These are phyloP conservation scores for Typhlomys cinereus DNA, from an alignment of 2,113 vertebrate genomes.

Conservation along the genomic window DNA sequence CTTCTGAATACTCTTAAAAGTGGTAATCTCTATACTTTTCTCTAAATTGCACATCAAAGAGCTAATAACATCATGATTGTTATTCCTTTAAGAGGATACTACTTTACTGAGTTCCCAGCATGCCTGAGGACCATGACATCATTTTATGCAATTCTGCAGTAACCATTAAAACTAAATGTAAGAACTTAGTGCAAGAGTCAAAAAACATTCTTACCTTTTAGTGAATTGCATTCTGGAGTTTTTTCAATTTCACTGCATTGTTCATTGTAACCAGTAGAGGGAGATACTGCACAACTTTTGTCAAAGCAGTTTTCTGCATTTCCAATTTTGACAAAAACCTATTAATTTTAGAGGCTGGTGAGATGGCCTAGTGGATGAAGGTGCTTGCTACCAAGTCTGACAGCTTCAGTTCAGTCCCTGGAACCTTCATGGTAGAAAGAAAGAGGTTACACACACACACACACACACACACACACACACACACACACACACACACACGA, in stretches of 20 bases:
- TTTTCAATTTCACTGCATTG: background rate
- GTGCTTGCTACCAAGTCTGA: no score
- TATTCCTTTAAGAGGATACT: background rate
- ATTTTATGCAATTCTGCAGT: background rate
- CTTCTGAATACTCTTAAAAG: background rate
- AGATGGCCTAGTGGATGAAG: no score
- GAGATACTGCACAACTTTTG: background rate
- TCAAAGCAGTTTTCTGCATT: background rate
- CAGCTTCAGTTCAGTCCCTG: no score
- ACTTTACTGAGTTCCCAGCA: background rate
- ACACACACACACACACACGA: background rate
- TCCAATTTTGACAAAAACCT: background rate
- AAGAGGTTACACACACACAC: no score
- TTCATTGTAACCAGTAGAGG: slow-evolving; percentile 64
- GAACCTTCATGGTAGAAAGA: no score
- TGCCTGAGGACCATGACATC: background rate
- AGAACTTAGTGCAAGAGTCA: background rate
- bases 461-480: no score
- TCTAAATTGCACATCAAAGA: background rate
- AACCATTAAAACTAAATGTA: background rate
- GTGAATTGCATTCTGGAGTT: background rate
- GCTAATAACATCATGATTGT: background rate
- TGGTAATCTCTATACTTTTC: background rate
- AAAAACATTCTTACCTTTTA: background rate
- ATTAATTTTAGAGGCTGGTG: no score